These are phyloP conservation scores for Lasiurus borealis DNA, from an alignment of 2,113 vertebrate species.

Conservation along the genomic window DNA sequence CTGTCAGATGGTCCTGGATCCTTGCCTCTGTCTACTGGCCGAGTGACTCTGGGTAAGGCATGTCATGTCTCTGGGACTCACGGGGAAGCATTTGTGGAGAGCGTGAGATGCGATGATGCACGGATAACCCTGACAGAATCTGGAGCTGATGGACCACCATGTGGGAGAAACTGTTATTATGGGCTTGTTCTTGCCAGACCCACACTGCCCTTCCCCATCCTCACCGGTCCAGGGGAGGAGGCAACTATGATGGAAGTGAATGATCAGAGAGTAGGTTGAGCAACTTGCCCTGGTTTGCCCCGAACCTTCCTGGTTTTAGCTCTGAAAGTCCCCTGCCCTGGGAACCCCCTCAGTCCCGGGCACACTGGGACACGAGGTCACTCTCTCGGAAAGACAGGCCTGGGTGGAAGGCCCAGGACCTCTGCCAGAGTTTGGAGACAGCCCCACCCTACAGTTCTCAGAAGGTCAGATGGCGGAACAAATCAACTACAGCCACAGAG, in stretches of 20 bases:
- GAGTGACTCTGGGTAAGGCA: neutral
- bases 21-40: neutral
- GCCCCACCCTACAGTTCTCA: neutral
- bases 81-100: neutral
- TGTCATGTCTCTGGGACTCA: neutral
- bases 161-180: neutral
- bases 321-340: neutral
- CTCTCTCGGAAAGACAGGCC: neutral
- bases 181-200: neutral
- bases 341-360: neutral
- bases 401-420: neutral
- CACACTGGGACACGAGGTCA: neutral
- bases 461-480: neutral
- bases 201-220: neutral
- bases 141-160: neutral
- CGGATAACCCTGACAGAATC: neutral
- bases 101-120: neutral
- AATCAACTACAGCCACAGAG: neutral
- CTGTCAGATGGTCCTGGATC: neutral
- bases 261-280: neutral
- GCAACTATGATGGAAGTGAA: neutral
- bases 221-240: neutral
- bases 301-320: neutral
- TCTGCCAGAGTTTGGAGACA: neutral
- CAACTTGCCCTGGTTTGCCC: neutral